These are phyloP conservation scores for Cygnus buccinator DNA, from an alignment of 2,113 vertebrate genomes.

Conservation along the genomic window DNA sequence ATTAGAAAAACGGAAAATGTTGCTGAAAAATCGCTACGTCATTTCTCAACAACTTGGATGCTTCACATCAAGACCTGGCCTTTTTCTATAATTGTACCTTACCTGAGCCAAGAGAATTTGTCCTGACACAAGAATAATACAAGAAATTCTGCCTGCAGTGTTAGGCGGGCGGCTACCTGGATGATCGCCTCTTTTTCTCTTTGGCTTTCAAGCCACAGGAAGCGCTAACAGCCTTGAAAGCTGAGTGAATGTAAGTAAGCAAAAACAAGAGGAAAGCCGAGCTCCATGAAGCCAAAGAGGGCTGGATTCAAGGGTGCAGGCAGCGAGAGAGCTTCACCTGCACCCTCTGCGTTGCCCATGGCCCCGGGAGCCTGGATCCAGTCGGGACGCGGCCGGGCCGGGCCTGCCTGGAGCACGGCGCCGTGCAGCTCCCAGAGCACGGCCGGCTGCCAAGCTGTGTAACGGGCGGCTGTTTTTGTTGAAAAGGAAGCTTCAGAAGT, in stretches of 20 bases:
- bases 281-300: neutral
- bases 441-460: neutral
- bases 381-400: neutral
- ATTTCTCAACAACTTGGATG: neutral
- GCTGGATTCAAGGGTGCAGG: no score
- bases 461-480: conserved; percentile 40
- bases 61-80: neutral
- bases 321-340: no score
- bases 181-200: neutral
- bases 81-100: neutral
- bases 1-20: neutral
- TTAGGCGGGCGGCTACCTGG: neutral
- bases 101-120: neutral
- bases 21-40: neutral
- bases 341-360: no score
- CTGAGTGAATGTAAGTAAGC: neutral
- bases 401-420: neutral
- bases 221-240: neutral
- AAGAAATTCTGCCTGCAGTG: neutral
- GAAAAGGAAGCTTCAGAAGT: conserved; percentile 69
- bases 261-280: neutral
- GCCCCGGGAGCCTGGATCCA: neutral
- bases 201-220: neutral
- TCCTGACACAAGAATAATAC: accelerated
- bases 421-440: neutral